Evolutionary conservation across 2,888 invertebrate genomes (phyloP), one percentile per base, ranked within the genome.

Genomic region (Machimus rusticus): DNA sequence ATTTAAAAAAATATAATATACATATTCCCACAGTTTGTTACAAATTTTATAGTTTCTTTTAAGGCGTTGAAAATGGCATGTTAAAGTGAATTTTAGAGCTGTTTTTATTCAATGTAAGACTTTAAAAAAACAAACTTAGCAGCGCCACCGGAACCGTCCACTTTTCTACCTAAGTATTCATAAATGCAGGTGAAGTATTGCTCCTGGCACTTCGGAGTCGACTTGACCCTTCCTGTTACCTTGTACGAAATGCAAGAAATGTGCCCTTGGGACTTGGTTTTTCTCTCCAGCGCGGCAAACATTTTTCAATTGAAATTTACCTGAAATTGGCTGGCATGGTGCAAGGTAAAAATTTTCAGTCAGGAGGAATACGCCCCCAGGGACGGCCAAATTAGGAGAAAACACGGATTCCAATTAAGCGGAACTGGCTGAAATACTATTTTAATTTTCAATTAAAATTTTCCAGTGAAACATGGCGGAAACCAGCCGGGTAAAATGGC

Each of bases 371-470:
- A 39, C 28, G 66, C 66, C 28, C 12, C 12, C 14, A 9, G 66
- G 28, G 66, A 5, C 66, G 66, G 23, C 9, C 66, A 78, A 78
- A 39, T 39, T 39, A 78, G 39, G 78, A 78, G 9, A 51, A 37
- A 77, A 37, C 66, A 66, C 66, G 23, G 39, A 23, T 78, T 78
- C 78, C 78, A 78, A 78, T 78, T 78, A 78, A 78, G 19, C 23
- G 6, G 78, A 39, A 39, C 78, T 78, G 78, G 37, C 39, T 78
- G 37, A 78, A 39, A 78, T 78, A 78, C 43, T 78, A 78, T 78
- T 78, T 78, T 78, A 78, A 78, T 78, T 78, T 78, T 78, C 78
- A 43, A 78, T 43, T 78, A 78, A 78, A 78, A 78, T 78, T 78
- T 43, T 8, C 23, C 43, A 2, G 39, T 23, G 78, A 43, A 23